phyloP scores from a whole-genome alignment of 2,797 vertebrate species.

The Threskiornis aethiopicus region DNA sequence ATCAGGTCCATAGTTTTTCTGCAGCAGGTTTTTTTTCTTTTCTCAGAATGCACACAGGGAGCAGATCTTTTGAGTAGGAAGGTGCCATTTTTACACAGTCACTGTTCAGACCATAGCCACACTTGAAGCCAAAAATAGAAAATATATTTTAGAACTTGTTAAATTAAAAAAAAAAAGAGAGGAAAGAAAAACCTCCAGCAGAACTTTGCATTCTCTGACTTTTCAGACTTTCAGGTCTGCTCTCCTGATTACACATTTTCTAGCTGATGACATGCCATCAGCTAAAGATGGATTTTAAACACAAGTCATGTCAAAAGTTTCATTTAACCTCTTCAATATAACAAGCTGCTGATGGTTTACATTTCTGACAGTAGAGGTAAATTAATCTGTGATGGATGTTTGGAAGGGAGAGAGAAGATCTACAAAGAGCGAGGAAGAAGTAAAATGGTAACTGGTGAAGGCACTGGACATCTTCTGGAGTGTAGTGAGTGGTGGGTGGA shows the following conservation, averaged over 20 bases:
- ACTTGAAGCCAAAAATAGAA: conserved; percentile 67
- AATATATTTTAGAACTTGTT: conserved; percentile 71
- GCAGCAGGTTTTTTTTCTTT: background rate
- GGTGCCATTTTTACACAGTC: conserved; percentile 62
- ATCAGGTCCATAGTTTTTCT: background rate
- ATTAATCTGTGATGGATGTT: conserved; percentile 66
- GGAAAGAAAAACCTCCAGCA: conserved; percentile 53
- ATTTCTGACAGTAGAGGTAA: conserved; percentile 67
- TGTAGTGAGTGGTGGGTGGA: conserved; percentile 20
- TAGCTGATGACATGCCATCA: conserved; percentile 71
- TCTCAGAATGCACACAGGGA: conserved; percentile 34
- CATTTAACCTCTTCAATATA: conserved; percentile 71
- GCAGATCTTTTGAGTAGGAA: conserved; percentile 67
- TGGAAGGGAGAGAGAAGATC: conserved; percentile 27
- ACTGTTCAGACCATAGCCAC: conserved; percentile 65
- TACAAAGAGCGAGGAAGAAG: background rate
- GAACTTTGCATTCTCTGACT: conserved; percentile 65
- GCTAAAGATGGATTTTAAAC: conserved; percentile 72
- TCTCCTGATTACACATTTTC: conserved; percentile 71
- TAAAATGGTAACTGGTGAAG: conserved; percentile 31
- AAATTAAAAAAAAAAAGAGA: conserved; percentile 5
- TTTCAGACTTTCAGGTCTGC: conserved; percentile 67
- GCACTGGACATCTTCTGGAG: conserved; percentile 56
- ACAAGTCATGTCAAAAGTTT: conserved; percentile 73
- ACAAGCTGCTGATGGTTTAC: conserved; percentile 70